Evolutionary conservation across 2,113 vertebrate genomes (phyloP), one percentile per base, ranked within the genome.

Genomic region (Periophthalmodon schlosseri): DNA sequence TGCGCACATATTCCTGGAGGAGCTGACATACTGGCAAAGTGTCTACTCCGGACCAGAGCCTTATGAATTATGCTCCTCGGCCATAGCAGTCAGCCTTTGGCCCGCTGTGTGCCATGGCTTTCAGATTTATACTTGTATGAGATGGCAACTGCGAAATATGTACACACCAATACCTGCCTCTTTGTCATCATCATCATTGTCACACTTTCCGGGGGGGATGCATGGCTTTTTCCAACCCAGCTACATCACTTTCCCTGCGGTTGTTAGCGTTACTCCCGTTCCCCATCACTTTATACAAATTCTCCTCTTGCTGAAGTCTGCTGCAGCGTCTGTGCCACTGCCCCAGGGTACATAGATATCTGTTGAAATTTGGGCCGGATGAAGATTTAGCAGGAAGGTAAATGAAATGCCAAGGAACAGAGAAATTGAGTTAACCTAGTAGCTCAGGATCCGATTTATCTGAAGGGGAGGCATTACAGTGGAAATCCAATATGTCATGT

Each of bases 321-420:
- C 79, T 74, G 82, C 83, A 70, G 72, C 36, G 70, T 69, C 69
- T 86, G 63, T 71, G 72, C 85, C 84, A 73, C 68, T 78, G 86
- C 87, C 83, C 72, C 72, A 75, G 83, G 88, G 82, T 12, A 78
- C 73, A 81, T 67, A 52, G 71, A 84, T 86, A 84, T 86, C 79
- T 77, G 71, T 87, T 88, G 84, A 73, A 91, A 85, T 84, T 78
- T 84, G 82, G 82, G 74, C 80, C 75, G 79, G 84, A 82, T 72
- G 61, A 88, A 80, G 80, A 84, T 87, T 88, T 83, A 76, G 78
- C n/a, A 18, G 58, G 61, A 70, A 77, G 77, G 68, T 68, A 82
- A 81, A 85, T 84, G 70, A 85, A 93, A 87, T 78, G 69, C 73
- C 70, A 78, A 83, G 83, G 52, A 86, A 70, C 21, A 74, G 69